phyloP scores from a whole-genome alignment of 2,113 vertebrate species.

The Butorides virescens region DNA sequence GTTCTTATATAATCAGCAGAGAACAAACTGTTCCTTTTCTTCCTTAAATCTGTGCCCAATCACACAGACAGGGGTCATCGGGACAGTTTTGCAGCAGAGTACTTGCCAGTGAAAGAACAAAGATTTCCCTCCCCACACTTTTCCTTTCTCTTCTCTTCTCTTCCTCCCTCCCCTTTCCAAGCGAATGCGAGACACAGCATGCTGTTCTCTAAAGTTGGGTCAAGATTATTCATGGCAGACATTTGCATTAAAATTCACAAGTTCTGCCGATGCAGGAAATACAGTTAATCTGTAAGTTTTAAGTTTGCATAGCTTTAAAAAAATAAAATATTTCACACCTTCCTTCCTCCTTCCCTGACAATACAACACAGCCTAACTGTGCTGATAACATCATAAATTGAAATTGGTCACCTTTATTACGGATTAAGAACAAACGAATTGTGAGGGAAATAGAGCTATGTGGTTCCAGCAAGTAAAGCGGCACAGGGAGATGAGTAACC shows the following conservation, averaged over 20 bases:
- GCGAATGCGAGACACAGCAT: not conserved
- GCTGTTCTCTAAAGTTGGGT: not conserved
- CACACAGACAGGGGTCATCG: not conserved
- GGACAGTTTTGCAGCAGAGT: not conserved
- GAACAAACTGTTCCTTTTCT: conserved; percentile 28
- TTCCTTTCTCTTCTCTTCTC: not conserved
- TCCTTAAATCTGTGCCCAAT: not conserved
- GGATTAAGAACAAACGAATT: not conserved
- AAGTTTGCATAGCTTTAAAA: not conserved
- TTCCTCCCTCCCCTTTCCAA: not conserved
- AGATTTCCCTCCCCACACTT: not conserved
- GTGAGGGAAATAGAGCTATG: not conserved
- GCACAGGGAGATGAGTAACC: not conserved
- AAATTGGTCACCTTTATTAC: not conserved
- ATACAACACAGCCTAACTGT: not conserved
- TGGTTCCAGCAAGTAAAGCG: not conserved
- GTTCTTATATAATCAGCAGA: conserved; percentile 22
- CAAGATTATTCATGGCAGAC: not conserved
- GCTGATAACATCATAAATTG: not conserved
- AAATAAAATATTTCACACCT: not conserved
- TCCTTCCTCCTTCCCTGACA: not conserved
- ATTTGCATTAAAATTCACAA: not conserved
- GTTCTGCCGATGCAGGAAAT: not conserved
- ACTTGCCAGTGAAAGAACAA: not conserved
- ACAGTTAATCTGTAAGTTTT: not conserved